Evolutionary conservation across 2,888 invertebrate genomes (phyloP).

Genomic region (Cremastobaeus sp.): DNA sequence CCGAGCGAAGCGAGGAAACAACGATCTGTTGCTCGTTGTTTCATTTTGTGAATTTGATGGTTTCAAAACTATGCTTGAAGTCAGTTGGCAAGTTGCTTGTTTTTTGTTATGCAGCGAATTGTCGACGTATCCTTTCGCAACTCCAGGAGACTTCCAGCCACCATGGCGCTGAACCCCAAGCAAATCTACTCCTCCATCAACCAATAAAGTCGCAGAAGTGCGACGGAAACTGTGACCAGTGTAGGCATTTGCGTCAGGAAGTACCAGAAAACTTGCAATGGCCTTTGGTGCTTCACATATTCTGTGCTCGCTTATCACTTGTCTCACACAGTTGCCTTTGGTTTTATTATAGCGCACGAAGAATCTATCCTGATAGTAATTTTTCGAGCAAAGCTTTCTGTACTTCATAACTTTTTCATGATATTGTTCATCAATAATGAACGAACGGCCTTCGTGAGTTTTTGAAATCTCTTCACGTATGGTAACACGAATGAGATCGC

Average conservation of each 20-base stretch:
- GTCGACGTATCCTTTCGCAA: conserved; percentile 36
- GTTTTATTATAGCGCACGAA: conserved; percentile 13
- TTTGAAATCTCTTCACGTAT: no score
- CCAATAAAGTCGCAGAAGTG: conserved; percentile 44
- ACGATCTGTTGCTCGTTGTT: no score
- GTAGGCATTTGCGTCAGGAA: conserved; percentile 28
- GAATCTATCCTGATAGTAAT: not conserved
- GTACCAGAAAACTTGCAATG: conserved; percentile 41
- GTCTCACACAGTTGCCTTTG: conserved; percentile 30
- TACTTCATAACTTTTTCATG: no score
- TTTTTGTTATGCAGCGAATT: conserved; percentile 16
- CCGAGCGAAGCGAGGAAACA: no score
- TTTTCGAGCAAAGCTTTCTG: no score
- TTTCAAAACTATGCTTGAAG: no score
- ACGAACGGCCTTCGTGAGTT: no score
- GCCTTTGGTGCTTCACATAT: conserved; percentile 31
- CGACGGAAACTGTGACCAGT: conserved; percentile 41
- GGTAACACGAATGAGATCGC: no score
- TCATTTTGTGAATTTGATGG: no score
- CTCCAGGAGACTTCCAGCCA: conserved; percentile 33
- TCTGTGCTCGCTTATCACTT: conserved; percentile 40
- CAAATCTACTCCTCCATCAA: conserved; percentile 31
- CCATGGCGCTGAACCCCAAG: conserved; percentile 31
- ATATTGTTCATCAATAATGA: no score
- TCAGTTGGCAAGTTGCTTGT: no score